A percentile compares a stretch with the other conserved stretches of the same genome.
Evolutionary conservation across 2,888 invertebrate species (phyloP).

Genomic region (Spilosoma lubricipeda): DNA sequence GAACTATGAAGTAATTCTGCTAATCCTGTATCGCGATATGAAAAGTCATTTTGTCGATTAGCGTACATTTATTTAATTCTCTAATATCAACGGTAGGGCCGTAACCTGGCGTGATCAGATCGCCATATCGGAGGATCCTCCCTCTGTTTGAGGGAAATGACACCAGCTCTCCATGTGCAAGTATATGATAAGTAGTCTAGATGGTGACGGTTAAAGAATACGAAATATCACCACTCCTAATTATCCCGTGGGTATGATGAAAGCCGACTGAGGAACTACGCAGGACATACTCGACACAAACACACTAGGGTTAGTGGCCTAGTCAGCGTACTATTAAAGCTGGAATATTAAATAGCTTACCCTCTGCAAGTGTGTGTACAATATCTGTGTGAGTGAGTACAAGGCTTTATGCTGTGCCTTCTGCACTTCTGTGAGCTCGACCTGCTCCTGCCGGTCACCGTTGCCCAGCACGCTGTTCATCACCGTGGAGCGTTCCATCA

Average conservation of each 20-base stretch:
- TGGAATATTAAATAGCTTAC: constrained; percentile 60
- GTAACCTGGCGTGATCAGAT: too few relatives aligned
- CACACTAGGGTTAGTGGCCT: too few relatives aligned
- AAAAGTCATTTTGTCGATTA: not conserved
- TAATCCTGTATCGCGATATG: not conserved
- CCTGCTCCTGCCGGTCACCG: constrained; percentile 69
- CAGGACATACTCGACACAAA: too few relatives aligned
- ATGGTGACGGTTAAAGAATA: too few relatives aligned
- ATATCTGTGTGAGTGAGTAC: constrained; percentile 88
- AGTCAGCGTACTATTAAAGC: too few relatives aligned
- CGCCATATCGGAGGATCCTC: too few relatives aligned
- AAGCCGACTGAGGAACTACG: too few relatives aligned
- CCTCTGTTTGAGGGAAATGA: too few relatives aligned
- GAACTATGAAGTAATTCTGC: not conserved
- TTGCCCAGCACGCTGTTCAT: constrained; percentile 92
- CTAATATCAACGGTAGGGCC: not conserved
- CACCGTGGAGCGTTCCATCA: constrained; percentile 96
- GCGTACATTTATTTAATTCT: not conserved
- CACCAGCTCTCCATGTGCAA: too few relatives aligned
- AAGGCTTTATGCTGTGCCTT: constrained; percentile 86
- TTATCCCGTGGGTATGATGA: too few relatives aligned
- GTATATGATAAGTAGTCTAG: too few relatives aligned
- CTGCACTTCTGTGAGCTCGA: constrained; percentile 55
- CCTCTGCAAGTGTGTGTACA: constrained; percentile 91
- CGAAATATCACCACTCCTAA: too few relatives aligned